Evolutionary conservation across 2,797 vertebrate genomes (phyloP).

Genomic region (Pangasius djambal): DNA sequence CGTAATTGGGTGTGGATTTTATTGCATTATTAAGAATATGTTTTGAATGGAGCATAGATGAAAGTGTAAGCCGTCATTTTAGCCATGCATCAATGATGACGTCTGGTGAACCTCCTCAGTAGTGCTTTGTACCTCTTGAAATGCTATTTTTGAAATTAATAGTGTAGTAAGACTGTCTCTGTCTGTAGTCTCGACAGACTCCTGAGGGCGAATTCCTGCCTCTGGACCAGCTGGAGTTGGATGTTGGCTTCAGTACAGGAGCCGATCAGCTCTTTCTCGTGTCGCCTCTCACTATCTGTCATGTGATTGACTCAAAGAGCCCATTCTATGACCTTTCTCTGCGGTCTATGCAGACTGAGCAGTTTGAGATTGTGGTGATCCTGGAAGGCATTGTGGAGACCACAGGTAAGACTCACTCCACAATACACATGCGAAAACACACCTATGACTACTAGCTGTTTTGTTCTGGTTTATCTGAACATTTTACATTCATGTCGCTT

Average conservation of each 20-base stretch:
- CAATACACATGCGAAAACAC: neutral
- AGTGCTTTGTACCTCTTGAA: neutral
- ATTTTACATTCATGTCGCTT: too few relatives aligned
- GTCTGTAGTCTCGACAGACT: constrained; percentile 62
- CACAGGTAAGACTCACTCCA: constrained; percentile 58
- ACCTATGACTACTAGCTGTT: neutral
- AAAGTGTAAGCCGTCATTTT: neutral
- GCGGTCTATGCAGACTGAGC: constrained; percentile 63
- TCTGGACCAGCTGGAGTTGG: constrained; percentile 66
- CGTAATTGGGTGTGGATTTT: constrained; percentile 1
- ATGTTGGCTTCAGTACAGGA: constrained; percentile 66
- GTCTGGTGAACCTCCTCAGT: neutral
- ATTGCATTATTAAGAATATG: neutral
- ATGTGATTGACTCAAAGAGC: constrained; percentile 66
- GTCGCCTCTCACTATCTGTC: constrained; percentile 66
- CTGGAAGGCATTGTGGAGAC: constrained; percentile 69
- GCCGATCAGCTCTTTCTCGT: constrained; percentile 68
- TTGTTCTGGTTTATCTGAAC: neutral
- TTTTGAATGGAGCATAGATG: neutral
- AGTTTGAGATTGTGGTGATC: constrained; percentile 70
- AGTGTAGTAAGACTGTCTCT: neutral
- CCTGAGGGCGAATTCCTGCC: constrained; percentile 66
- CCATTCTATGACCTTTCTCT: constrained; percentile 65
- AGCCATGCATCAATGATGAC: neutral
- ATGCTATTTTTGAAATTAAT: neutral